These are phyloP conservation scores for Trachelus stipa DNA, from an alignment of 2,888 invertebrate species.

Conservation along the genomic window DNA sequence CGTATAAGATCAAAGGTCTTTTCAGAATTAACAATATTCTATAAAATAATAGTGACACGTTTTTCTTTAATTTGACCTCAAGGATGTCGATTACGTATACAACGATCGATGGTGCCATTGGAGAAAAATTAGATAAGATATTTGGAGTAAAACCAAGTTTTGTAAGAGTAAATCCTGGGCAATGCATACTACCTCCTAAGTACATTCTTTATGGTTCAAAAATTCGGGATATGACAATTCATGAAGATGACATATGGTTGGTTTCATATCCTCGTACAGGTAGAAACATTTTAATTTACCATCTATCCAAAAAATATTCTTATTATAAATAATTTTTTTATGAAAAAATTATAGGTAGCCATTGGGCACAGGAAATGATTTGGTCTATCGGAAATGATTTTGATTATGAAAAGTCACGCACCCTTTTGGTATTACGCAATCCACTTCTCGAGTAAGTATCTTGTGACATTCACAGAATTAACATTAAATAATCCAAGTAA, in stretches of 20 bases:
- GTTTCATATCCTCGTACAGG: constrained; percentile 91
- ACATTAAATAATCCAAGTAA: neutral
- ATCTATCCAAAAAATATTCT: neutral
- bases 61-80: neutral
- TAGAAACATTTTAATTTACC: constrained; percentile 51
- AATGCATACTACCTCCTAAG: constrained; percentile 77
- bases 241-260: constrained; percentile 85
- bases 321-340: neutral
- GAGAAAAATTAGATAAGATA: constrained; percentile 74
- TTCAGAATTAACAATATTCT: neutral
- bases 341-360: constrained; percentile 75
- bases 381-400: constrained; percentile 88
- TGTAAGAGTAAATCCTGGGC: constrained; percentile 79
- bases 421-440: constrained; percentile 72
- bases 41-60: neutral
- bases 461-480: neutral
- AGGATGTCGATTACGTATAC: constrained; percentile 67
- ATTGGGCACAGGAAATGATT: constrained; percentile 94
- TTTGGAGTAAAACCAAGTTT: constrained; percentile 78
- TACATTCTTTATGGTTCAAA: constrained; percentile 77
- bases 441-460: constrained; percentile 59
- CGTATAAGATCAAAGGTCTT: neutral
- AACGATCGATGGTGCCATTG: constrained; percentile 72
- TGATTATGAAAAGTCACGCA: constrained; percentile 80
- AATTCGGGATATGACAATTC: constrained; percentile 78